Conservation (phyloP, 2,797 vertebrate genomes). For the Lerista edwardsae region DNA sequence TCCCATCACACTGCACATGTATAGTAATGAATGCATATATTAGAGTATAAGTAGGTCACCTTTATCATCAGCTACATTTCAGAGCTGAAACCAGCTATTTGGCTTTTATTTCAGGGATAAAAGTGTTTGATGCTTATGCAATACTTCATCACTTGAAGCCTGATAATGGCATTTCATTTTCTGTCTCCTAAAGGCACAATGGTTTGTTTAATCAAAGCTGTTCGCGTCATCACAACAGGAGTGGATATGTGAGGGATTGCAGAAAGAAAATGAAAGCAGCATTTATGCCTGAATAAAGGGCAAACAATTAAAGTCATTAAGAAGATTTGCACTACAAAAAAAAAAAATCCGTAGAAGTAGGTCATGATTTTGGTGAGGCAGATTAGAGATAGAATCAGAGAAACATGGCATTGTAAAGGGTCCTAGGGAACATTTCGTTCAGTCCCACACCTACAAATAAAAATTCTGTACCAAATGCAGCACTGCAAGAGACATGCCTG, state of each 20-base stretch:
- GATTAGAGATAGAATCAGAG: constrained; percentile 1
- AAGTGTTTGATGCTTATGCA: background rate
- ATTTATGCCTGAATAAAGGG: constrained; percentile 31
- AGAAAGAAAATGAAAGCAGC: constrained; percentile 20
- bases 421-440: constrained; percentile 13
- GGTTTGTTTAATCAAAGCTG: constrained; percentile 21
- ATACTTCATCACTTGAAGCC: background rate
- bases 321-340: constrained; percentile 22
- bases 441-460: background rate
- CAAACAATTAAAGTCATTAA: constrained; percentile 24
- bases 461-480: background rate
- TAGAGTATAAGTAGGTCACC: constrained; percentile 12
- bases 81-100: constrained; percentile 28
- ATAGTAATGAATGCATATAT: background rate
- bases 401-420: constrained; percentile 3
- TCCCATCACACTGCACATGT: background rate
- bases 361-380: constrained; percentile 31
- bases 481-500: background rate
- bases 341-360: background rate
- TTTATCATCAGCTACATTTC: constrained; percentile 30
- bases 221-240: background rate
- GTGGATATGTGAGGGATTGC: background rate
- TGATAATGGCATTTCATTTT: constrained; percentile 25
- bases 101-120: constrained; percentile 24
- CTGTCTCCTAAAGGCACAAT: constrained; percentile 24